Conservation (phyloP, 2,113 vertebrate species). For the Pedionomus torquatus region DNA sequence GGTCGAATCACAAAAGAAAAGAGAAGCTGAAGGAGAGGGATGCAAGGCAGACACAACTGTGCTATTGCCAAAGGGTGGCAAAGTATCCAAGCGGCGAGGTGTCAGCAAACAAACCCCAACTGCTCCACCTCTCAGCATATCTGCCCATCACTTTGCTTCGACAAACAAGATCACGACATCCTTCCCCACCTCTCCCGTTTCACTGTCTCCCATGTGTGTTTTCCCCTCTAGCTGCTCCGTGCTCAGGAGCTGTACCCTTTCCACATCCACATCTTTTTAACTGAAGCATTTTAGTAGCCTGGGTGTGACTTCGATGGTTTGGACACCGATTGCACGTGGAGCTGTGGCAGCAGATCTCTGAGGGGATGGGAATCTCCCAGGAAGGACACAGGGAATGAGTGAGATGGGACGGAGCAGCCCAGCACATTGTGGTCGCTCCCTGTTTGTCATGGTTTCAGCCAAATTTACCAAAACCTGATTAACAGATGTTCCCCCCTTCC, state of each 20-base stretch:
- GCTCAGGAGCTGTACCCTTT: background rate
- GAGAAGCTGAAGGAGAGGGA: background rate
- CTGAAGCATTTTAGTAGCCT: background rate
- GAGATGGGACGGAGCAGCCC: background rate
- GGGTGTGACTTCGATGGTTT: background rate
- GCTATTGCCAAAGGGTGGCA: slow-evolving; percentile 18
- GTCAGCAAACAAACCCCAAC: slow-evolving; percentile 49
- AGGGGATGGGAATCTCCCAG: background rate
- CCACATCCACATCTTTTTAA: background rate
- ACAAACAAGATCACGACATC: background rate
- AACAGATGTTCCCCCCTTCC: no score
- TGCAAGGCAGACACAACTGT: background rate
- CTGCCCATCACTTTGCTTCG: background rate
- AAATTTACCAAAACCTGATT: no score
- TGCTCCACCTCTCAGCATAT: slow-evolving; percentile 21
- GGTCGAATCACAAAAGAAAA: background rate
- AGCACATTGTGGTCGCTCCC: background rate
- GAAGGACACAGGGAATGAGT: background rate
- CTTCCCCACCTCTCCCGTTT: background rate
- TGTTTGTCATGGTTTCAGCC: no score
- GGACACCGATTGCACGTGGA: accelerated
- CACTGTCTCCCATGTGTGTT: background rate
- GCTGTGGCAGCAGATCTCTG: background rate
- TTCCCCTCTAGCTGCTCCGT: background rate
- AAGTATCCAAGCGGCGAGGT: background rate